Conservation (phyloP, 2,888 invertebrate genomes). For the Drosophila atripex region DNA sequence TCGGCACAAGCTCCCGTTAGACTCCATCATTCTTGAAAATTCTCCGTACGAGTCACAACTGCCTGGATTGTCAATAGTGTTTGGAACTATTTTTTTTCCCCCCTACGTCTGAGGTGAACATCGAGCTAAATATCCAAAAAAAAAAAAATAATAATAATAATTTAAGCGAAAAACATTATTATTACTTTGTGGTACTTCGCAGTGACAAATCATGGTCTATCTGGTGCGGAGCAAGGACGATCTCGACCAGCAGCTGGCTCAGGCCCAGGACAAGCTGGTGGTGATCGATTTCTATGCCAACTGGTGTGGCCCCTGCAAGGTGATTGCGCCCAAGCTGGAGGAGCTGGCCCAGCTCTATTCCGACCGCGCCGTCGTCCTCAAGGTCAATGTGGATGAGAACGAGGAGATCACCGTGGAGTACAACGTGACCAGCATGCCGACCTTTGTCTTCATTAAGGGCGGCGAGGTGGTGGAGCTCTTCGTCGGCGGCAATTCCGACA, state of each 20-base stretch:
- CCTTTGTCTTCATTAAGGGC: conserved; percentile 93
- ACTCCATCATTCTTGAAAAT: background rate
- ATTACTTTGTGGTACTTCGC: background rate
- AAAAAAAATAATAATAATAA: no score
- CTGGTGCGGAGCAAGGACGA: conserved; percentile 85
- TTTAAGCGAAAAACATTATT: background rate
- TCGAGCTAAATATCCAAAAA: background rate
- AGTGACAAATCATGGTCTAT: conserved; percentile 56
- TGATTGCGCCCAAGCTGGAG: conserved; percentile 92
- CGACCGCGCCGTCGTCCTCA: conserved; percentile 83
- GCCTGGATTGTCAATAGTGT: background rate
- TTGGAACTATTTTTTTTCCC: background rate
- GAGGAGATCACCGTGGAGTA: conserved; percentile 92
- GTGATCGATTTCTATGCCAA: conserved; percentile 95
- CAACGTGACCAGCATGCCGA: conserved; percentile 93
- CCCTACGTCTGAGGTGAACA: background rate
- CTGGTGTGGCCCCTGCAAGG: conserved; percentile 97
- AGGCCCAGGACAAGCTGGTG: conserved; percentile 91
- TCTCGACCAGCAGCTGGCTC: conserved; percentile 87
- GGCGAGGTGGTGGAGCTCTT: conserved; percentile 88
- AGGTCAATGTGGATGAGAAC: conserved; percentile 93
- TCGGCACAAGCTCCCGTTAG: background rate
- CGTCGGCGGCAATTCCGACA: conserved; percentile 91
- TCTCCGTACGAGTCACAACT: conserved; percentile 1
- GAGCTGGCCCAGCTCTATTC: conserved; percentile 87